Base-by-base conservation (phyloP, 2,797 vertebrate genomes). In the Pangasius mekongensis region DNA sequence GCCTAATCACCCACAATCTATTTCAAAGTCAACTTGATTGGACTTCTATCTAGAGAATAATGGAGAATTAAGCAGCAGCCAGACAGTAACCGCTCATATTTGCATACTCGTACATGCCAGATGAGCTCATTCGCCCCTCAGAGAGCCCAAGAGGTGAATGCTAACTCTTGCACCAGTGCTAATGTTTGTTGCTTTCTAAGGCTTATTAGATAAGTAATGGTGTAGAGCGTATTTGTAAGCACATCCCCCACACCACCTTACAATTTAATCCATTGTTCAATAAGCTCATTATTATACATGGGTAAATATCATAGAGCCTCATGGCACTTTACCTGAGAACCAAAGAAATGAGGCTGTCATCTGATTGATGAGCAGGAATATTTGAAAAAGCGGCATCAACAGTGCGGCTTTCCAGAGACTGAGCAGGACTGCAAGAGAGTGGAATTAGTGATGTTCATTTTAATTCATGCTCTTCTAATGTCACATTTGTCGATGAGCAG, bases 1-100 rank as follows among this genome's bases (percentile, higher is more conserved):
- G 82, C 91, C 93, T 96, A 96, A 97, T 96, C 95, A 94, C 93
- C 94, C 93, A 92, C 95, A 95, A 96, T 96, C 94, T 94, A 94
- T 96, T 96, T 96, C 95, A 96, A 96, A 96, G 95, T 95, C 94
- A 95, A 94, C 94, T 95, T 95, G 94, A 96, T 96, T 96, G 95
- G 95, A 90, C 88, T 81, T 89, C 93, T 92, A 94, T 91, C 93
- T 88, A 71, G 88, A 95, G 94, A 95, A 94, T 95, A 95, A 95
- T 95, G 92, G 93, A 90, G 93, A 95, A 95, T 95, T 94, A 95
- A 93, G 93, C 93, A 91, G 94, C 91, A 93, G 95, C 94, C 93
- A 94, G 95, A 96, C 94, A 95, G 93, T 94, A 95, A 94, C 93
- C 89, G 89, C 93, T 94, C 92, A 90, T 94, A 95, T 96, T 96